These are phyloP conservation scores for Tipula unca DNA, from an alignment of 2,888 invertebrate genomes.

Conservation along the genomic window DNA sequence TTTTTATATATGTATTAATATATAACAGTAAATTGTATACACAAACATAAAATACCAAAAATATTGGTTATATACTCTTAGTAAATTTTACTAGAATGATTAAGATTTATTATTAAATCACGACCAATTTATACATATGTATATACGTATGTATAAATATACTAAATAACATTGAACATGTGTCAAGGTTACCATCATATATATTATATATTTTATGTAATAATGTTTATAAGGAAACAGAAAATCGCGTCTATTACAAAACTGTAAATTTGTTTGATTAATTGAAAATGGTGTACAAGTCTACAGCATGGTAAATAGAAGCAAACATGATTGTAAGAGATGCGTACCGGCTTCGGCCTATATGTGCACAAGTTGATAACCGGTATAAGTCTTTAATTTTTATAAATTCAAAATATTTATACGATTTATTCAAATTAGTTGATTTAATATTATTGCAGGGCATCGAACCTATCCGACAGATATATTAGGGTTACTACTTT, in stretches of 20 bases:
- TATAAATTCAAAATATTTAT: not conserved
- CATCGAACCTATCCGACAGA: not conserved
- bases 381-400: not conserved
- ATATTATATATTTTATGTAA: not conserved
- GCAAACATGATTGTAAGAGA: not conserved
- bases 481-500: not conserved
- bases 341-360: not conserved
- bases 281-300: not conserved
- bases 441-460: not conserved
- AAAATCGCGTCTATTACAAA: not conserved
- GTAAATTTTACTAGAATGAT: not conserved
- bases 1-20: not conserved
- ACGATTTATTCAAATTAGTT: not conserved
- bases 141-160: too few species aligned
- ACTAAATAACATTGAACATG: not conserved
- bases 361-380: not conserved
- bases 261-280: conserved; percentile 1
- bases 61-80: not conserved
- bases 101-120: not conserved
- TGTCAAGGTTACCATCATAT: not conserved
- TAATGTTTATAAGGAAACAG: not conserved
- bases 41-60: not conserved
- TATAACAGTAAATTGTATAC: not conserved
- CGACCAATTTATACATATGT: not conserved
- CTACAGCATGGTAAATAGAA: not conserved